Evolutionary conservation across 2,797 vertebrate species (phyloP).

Genomic region (Simalia tracyae): DNA sequence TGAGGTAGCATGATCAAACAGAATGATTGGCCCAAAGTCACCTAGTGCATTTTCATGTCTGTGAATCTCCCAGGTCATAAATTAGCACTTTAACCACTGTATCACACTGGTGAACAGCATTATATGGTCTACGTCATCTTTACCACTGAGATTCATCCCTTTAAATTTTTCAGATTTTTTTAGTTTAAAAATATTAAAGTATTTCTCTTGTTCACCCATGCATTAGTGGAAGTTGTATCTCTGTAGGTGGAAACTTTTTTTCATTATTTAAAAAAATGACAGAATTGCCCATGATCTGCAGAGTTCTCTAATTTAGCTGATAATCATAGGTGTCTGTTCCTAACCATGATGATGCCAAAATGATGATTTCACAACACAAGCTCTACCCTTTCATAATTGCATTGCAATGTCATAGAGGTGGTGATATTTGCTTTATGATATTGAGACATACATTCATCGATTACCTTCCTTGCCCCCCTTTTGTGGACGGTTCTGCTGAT

Average conservation of each 20-base stretch:
- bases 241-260: not conserved
- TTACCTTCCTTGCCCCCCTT: not conserved
- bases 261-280: not conserved
- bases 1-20: not conserved
- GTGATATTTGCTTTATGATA: not conserved
- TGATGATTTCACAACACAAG: not conserved
- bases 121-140: not conserved
- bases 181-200: not conserved
- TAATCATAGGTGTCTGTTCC: not conserved
- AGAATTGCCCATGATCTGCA: not conserved
- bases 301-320: not conserved
- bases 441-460: not conserved
- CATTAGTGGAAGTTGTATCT: not conserved
- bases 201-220: not conserved
- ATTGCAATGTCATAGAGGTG: not conserved
- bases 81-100: not conserved
- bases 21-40: not conserved
- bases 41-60: not conserved
- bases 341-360: not conserved
- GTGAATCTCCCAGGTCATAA: not conserved
- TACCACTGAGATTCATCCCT: not conserved
- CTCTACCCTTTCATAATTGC: not conserved
- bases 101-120: not conserved
- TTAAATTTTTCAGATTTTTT: not conserved
- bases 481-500: not conserved